phyloP scores from a whole-genome alignment of 2,113 vertebrate species.

The Mormyrus lacerda region DNA sequence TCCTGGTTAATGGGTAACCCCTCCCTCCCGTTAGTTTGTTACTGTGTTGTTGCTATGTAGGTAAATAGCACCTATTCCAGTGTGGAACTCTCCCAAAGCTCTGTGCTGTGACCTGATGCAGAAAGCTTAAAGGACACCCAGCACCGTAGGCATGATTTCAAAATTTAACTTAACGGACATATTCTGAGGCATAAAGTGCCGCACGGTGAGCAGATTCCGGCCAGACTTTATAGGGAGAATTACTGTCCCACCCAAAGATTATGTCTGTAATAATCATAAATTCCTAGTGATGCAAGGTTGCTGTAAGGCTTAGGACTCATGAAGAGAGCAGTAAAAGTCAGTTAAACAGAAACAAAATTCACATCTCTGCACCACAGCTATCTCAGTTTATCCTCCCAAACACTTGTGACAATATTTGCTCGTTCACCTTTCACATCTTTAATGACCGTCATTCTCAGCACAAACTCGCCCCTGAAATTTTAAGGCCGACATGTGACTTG shows the following conservation, averaged over 20 bases:
- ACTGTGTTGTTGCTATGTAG: not conserved
- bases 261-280: not conserved
- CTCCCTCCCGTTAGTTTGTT: not conserved
- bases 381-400: not conserved
- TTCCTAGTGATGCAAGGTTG: not conserved
- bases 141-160: not conserved
- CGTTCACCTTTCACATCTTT: not conserved
- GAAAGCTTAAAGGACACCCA: not conserved
- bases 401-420: not conserved
- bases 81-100: not conserved
- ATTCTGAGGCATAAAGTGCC: not conserved
- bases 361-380: not conserved
- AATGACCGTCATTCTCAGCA: not conserved
- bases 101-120: not conserved
- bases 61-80: not conserved
- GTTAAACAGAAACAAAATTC: not conserved
- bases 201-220: not conserved
- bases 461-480: not conserved
- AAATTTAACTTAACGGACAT: not conserved
- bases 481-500: not conserved
- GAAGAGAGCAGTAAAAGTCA: not conserved
- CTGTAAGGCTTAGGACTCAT: not conserved
- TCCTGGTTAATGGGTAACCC: not conserved
- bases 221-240: not conserved
- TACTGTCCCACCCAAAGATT: not conserved